Percentiles rank a stretch among this genome's conserved stretches.
phyloP scores from a whole-genome alignment of 2,797 vertebrate genomes.

The Nannoperca obscura region DNA sequence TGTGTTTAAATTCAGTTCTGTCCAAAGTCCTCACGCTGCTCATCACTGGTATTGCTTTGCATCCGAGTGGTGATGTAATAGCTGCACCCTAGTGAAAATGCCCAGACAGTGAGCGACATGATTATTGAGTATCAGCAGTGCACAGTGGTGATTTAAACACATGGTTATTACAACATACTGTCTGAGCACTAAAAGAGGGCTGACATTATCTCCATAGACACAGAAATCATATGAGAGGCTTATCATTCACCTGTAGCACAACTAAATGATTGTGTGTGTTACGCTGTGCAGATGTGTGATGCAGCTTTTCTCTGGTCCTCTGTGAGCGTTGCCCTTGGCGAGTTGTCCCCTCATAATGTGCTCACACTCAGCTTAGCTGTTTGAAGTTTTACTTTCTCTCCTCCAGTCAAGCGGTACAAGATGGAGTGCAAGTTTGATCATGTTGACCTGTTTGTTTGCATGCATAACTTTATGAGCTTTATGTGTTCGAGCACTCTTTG shows the following conservation, averaged over 20 bases:
- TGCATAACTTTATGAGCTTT: constrained; percentile 14
- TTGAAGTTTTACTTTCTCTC: constrained; percentile 38
- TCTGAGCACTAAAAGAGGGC: constrained; percentile 30
- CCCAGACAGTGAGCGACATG: constrained; percentile 19
- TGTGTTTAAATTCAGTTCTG: constrained; percentile 47
- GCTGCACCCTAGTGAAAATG: constrained; percentile 18
- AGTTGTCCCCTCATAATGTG: constrained; percentile 31
- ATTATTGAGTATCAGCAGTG: constrained; percentile 26
- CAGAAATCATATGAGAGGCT: constrained; percentile 19
- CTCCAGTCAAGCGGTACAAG: constrained; percentile 46
- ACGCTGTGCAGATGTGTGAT: not conserved
- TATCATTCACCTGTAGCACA: constrained; percentile 8
- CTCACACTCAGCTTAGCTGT: constrained; percentile 23
- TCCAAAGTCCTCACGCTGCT: constrained; percentile 67
- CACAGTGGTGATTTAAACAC: constrained; percentile 30
- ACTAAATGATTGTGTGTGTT: not conserved
- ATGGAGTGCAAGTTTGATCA: constrained; percentile 57
- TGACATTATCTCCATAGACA: constrained; percentile 28
- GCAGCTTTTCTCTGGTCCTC: not conserved
- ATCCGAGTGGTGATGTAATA: constrained; percentile 60
- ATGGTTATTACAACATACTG: constrained; percentile 13
- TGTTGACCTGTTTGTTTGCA: constrained; percentile 40
- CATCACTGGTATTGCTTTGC: constrained; percentile 35
- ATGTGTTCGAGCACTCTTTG: constrained; percentile 21
- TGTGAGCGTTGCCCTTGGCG: constrained; percentile 23